phyloP scores from a whole-genome alignment of 2,113 vertebrate species.

The Rhea pennata region DNA sequence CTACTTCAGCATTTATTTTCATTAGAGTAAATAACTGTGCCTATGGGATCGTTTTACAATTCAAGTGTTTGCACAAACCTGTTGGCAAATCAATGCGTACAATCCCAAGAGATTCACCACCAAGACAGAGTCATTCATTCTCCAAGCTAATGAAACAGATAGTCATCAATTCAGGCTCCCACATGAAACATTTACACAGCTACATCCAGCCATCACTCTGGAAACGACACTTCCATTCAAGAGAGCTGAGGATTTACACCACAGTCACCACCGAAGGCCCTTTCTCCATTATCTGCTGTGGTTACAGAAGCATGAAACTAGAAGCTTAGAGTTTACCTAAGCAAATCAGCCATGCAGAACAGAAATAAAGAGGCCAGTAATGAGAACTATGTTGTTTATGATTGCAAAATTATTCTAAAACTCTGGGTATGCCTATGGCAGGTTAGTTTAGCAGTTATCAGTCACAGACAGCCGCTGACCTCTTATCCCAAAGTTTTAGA shows the following conservation, averaged over 20 bases:
- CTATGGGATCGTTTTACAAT: background rate
- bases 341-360: background rate
- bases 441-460: background rate
- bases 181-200: background rate
- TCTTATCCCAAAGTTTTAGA: background rate
- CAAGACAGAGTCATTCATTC: background rate
- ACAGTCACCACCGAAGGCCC: fast-evolving
- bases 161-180: background rate
- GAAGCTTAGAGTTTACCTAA: fast-evolving
- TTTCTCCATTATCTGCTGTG: background rate
- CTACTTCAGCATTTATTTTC: background rate
- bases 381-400: background rate
- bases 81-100: background rate
- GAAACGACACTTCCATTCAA: fast-evolving
- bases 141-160: background rate
- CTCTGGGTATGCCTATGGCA: fast-evolving
- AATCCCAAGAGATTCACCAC: background rate
- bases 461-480: background rate
- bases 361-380: background rate
- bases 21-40: background rate
- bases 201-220: background rate
- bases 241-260: background rate
- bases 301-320: background rate
- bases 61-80: background rate
- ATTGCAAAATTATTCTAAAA: background rate